Evolutionary conservation across 23 tunicate species (phyloP), one percentile per base, ranked within the genome.

Genomic region (Halocynthia aurantium): DNA sequence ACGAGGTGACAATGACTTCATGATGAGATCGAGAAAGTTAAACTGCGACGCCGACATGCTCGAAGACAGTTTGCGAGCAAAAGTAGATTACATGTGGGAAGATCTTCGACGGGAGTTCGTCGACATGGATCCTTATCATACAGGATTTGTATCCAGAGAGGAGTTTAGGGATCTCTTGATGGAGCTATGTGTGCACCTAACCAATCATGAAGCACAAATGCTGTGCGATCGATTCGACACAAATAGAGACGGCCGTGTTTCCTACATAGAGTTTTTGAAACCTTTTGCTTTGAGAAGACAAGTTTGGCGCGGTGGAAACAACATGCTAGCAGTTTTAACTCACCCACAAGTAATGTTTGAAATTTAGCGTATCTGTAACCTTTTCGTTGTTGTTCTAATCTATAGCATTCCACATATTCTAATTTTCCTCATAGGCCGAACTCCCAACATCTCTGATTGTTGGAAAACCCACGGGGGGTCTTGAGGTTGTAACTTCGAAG

Each of bases 111-210:
- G 90, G 15, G 90, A 94, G 31, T 94, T 94, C 72, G 84, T 94
- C 11, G 90, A 88, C 55, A 88, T 94, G 99, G 99, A 94, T 85
- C 99, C 99, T 22, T 94, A 81, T 68, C 95, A 84, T 82, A 94
- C 99, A 8, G 99, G 99, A 9, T 88, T 79, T 70, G 94, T 94
- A 12, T 84, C 95, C 20, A 77, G 87, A 5, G 91, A 88, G 44
- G 99, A 94, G 67, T 94, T 94, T 66, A 77, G 93, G 52, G 91
- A 88, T 69, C 82, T 94, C 10, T 77, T 94, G 9, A 81, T 77
- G 76, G 99, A 94, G 55, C 73, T 88, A 53, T 94, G 99, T 69
- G 91, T 84, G 19, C 90, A 94, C 61, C 79, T 94, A 11, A 84
- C 94, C 18, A 83, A 94, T 81, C 84, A 79, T 80, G 99, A 94